phyloP scores from a whole-genome alignment of 1,140 invertebrate genomes.

The Streblospio benedicti region DNA sequence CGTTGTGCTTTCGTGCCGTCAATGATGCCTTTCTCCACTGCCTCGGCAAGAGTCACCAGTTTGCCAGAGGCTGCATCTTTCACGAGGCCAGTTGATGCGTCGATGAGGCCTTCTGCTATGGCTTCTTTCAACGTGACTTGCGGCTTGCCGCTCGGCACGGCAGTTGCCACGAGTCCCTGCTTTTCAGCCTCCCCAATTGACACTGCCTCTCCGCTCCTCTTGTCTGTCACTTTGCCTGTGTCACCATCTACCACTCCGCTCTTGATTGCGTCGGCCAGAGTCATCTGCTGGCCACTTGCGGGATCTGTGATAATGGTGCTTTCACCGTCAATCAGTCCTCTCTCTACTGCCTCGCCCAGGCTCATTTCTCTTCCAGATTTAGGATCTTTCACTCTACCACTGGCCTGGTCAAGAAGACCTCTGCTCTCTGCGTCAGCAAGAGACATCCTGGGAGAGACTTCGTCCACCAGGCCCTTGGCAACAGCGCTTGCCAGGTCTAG shows the following conservation, averaged over 20 bases:
- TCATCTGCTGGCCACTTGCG: constrained; percentile 30
- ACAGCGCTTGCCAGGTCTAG: constrained; percentile 63
- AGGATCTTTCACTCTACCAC: constrained; percentile 57
- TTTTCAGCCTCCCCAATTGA: background rate
- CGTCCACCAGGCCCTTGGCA: constrained; percentile 27
- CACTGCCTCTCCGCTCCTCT: background rate
- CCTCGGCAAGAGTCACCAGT: constrained; percentile 53
- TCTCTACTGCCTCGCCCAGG: constrained; percentile 63
- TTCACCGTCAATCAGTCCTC: constrained; percentile 50
- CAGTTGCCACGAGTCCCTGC: background rate
- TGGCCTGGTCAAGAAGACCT: constrained; percentile 1
- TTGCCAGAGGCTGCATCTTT: constrained; percentile 19
- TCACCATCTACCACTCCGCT: constrained; percentile 50
- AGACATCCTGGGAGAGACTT: constrained; percentile 31
- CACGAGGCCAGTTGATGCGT: constrained; percentile 23
- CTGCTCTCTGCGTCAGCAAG: constrained; percentile 8
- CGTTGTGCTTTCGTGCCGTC: constrained; percentile 46
- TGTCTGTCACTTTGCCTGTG: constrained; percentile 54
- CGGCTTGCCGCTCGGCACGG: constrained; percentile 54
- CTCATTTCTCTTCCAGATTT: constrained; percentile 61
- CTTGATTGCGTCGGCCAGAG: constrained; percentile 53
- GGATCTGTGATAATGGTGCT: constrained; percentile 70
- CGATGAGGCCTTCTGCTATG: constrained; percentile 60
- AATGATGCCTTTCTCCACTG: constrained; percentile 65
- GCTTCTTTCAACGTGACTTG: constrained; percentile 51